Evolutionary conservation across 2,113 vertebrate genomes (phyloP).

Genomic region (Quiscalus mexicanus): DNA sequence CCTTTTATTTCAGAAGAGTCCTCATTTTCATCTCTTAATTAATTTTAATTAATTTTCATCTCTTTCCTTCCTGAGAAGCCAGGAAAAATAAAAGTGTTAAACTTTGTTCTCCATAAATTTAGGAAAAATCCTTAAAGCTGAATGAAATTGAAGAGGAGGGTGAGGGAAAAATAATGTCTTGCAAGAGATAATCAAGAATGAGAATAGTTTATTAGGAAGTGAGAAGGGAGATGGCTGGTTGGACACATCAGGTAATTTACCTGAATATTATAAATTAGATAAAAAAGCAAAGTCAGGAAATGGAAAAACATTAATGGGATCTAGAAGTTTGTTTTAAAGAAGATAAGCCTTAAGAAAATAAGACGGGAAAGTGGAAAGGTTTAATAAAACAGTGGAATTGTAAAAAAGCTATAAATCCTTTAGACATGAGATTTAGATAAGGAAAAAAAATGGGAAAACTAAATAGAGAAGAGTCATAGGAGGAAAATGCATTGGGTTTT

Average conservation of each 20-base stretch:
- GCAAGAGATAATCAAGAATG: not conserved
- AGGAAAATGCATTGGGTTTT: not conserved
- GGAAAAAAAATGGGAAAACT: not conserved
- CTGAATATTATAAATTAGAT: not conserved
- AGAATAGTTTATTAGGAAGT: not conserved
- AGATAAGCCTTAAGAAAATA: slow-evolving; percentile 1
- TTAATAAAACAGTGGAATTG: not conserved
- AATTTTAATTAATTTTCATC: not conserved
- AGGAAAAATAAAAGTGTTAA: not conserved
- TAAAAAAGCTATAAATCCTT: slow-evolving; percentile 36
- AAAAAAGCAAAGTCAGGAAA: not conserved
- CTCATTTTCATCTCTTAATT: not conserved
- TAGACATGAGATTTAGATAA: slow-evolving; percentile 20
- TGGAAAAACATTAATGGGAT: not conserved
- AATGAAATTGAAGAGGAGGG: not conserved
- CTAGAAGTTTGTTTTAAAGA: not conserved
- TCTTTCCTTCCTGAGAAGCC: not conserved
- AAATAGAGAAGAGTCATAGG: not conserved
- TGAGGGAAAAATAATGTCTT: not conserved
- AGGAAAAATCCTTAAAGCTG: not conserved
- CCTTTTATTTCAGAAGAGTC: not conserved
- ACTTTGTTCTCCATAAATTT: not conserved
- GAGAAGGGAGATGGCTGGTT: not conserved
- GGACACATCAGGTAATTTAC: not conserved
- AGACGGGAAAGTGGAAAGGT: not conserved